Evolutionary conservation across 1,140 invertebrate species (phyloP), one percentile per base, ranked within the genome.

Genomic region (Cyclargus thomasi): DNA sequence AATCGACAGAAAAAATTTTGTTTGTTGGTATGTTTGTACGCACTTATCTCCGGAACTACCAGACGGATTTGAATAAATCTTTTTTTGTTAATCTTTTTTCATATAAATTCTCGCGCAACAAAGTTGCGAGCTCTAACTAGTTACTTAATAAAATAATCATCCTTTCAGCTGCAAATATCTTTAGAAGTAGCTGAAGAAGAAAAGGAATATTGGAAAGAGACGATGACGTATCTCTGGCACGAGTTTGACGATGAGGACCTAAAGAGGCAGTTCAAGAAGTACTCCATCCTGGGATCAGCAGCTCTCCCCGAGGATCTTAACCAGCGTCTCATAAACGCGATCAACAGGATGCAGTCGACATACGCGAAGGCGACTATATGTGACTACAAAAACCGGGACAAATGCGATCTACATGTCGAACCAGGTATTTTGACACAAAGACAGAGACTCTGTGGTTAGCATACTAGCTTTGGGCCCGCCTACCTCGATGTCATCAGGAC

Each of bases 311-410:
- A 95, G 74, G 92, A 95, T 53, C 88, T 93, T 64, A 93, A 92
- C 65, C 91, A 92, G 65, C 88, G 95, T 74, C 91, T 94, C 21
- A 91, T 94, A 66, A 90, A 92, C 65, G 92, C 94, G 0, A 83
- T 94, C 18, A 94, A 92, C 57, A 92, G 93, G 20, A 97, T 97
- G 96, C 91, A 96, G 78, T 92, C 92, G 5, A 94, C 94, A n/a
- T 97, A 96, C 76, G 94, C 95, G 1, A 96, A 93, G 64, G 94
- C 96, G 0, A 96, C 95, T 78, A 94, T 97, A 35, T 97, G 95
- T 78, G 93, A 93, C 74, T 95, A 92, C 74, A 92, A 93, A 18
- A 86, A 95, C 75, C 80, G 74, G 5, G 92, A 76, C 0, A 95
- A 95, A 72, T 97, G 96, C 78, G 93, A 95, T 76, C 83, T 97